These are phyloP conservation scores for Leucosticte australis DNA, from an alignment of 2,113 vertebrate species.

Conservation along the genomic window DNA sequence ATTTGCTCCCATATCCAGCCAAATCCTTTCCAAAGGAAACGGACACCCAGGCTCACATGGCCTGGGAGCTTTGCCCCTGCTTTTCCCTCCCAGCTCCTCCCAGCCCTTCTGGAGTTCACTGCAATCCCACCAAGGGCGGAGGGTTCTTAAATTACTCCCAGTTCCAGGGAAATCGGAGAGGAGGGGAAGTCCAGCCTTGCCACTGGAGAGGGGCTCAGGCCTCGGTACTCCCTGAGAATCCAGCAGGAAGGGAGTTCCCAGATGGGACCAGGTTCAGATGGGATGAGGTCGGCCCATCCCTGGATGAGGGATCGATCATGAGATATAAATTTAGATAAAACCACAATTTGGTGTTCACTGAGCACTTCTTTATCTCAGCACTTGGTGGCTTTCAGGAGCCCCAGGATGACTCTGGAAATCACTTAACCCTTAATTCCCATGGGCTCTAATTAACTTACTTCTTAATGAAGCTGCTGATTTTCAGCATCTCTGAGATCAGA, in stretches of 20 bases:
- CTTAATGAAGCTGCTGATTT: background rate
- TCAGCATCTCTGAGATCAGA: background rate
- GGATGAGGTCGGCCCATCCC: background rate
- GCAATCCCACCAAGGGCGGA: background rate
- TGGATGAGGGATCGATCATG: background rate
- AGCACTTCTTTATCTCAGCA: background rate
- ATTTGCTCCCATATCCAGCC: background rate
- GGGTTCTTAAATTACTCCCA: background rate
- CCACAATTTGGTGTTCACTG: rapidly evolving
- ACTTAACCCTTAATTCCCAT: rapidly evolving
- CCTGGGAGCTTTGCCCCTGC: background rate
- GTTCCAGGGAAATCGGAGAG: background rate
- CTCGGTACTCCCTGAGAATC: background rate
- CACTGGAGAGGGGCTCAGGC: background rate
- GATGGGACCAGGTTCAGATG: background rate
- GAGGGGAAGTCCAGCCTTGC: background rate
- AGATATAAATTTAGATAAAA: background rate
- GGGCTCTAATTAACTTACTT: background rate
- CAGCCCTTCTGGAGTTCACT: rapidly evolving
- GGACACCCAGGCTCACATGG: rapidly evolving
- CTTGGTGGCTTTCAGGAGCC: background rate
- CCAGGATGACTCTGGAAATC: background rate
- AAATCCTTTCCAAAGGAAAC: background rate
- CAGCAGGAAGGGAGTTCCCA: background rate
- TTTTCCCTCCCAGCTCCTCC: background rate